Percentiles rank a stretch among this genome's conserved stretches.
phyloP scores from a whole-genome alignment of 2,113 vertebrate genomes.

The Oceanites oceanicus region DNA sequence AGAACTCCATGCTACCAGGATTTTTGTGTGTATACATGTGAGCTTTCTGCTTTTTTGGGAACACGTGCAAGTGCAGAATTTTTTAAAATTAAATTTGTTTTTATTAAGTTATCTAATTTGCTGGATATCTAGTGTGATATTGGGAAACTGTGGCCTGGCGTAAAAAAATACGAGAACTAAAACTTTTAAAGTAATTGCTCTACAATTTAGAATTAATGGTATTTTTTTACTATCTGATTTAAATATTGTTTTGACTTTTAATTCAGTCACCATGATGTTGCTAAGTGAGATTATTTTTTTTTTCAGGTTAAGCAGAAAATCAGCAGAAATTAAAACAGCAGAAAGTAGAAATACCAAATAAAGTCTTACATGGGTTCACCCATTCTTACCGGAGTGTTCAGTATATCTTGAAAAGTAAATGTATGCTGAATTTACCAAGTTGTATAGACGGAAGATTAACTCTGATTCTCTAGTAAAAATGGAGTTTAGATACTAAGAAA shows the following conservation, averaged over 20 bases:
- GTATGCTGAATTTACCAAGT: neutral
- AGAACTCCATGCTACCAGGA: neutral
- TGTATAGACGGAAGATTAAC: neutral
- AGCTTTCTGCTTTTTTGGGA: neutral
- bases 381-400: neutral
- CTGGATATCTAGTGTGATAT: neutral
- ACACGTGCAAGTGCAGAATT: neutral
- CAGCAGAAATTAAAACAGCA: conserved; percentile 7
- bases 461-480: neutral
- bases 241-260: conserved; percentile 7
- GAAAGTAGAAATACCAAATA: neutral
- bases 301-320: neutral
- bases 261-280: neutral
- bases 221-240: neutral
- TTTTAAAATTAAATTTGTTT: neutral
- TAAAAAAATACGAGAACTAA: neutral
- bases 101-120: neutral
- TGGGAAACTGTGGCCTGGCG: neutral
- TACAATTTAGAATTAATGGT: neutral
- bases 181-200: neutral
- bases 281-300: neutral
- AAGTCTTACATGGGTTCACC: neutral
- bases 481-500: neutral
- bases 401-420: neutral
- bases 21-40: neutral